phyloP scores from a whole-genome alignment of 2,888 invertebrate genomes.

The Drosophila leonis region DNA sequence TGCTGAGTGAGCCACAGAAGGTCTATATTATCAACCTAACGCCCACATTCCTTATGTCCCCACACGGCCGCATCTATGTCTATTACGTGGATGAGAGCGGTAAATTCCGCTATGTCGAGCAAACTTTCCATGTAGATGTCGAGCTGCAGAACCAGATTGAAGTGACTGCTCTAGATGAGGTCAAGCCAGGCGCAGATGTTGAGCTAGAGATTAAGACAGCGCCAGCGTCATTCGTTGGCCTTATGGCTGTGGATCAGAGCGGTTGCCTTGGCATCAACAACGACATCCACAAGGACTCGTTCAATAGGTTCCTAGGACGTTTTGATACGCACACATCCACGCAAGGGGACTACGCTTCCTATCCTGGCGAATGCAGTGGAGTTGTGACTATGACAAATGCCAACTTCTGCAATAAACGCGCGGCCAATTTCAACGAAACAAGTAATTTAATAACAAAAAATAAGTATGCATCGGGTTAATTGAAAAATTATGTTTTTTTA shows the following conservation, averaged over 20 bases:
- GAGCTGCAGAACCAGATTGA: conserved; percentile 89
- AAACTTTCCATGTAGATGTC: conserved; percentile 92
- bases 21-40: conserved; percentile 89
- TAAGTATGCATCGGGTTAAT: neutral
- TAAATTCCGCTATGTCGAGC: conserved; percentile 93
- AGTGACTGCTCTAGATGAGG: conserved; percentile 88
- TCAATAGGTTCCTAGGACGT: conserved; percentile 88
- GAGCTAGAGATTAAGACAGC: conserved; percentile 92
- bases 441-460: neutral
- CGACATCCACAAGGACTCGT: conserved; percentile 86
- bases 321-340: conserved; percentile 87
- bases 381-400: conserved; percentile 84
- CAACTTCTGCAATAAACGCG: conserved; percentile 73
- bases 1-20: conserved; percentile 85
- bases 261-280: conserved; percentile 90
- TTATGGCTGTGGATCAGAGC: conserved; percentile 95
- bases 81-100: conserved; percentile 91
- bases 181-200: conserved; percentile 92
- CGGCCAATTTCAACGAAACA: conserved; percentile 49
- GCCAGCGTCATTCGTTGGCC: conserved; percentile 93
- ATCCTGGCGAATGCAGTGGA: conserved; percentile 80
- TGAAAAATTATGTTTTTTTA: no score
- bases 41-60: conserved; percentile 92
- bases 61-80: conserved; percentile 92
- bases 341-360: conserved; percentile 79